Evolutionary conservation across 2,888 invertebrate genomes (phyloP).

Genomic region (Sesia bembeciformis): DNA sequence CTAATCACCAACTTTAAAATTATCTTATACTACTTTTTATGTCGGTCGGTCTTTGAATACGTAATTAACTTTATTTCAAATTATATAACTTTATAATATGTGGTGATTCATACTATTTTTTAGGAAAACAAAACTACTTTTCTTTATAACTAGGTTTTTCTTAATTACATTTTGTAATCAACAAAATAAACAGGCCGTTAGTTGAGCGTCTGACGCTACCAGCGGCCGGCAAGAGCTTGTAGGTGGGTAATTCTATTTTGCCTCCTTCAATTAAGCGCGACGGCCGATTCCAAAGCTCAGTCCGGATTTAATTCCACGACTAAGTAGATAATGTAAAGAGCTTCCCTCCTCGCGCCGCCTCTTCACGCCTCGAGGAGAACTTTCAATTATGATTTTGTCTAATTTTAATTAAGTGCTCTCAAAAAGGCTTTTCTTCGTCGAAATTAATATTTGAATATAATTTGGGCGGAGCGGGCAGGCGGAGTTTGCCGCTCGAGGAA

Average conservation of each 20-base stretch:
- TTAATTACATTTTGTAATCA: too few relatives aligned
- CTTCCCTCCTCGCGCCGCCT: constrained; percentile 43
- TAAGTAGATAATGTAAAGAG: constrained; percentile 70
- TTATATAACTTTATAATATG: too few relatives aligned
- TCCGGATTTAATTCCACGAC: constrained; percentile 63
- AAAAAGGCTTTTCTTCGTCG: constrained; percentile 70
- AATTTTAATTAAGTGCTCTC: constrained; percentile 75
- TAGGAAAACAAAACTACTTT: too few relatives aligned
- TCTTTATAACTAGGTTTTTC: too few relatives aligned
- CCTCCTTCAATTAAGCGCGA: constrained; percentile 54
- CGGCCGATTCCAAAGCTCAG: constrained; percentile 38
- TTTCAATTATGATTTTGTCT: constrained; percentile 75
- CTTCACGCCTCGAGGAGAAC: constrained; percentile 73
- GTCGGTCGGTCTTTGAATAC: constrained; percentile 17
- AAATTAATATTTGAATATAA: constrained; percentile 76
- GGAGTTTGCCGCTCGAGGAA: constrained; percentile 71
- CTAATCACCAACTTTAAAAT: constrained; percentile 67
- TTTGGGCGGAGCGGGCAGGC: constrained; percentile 70
- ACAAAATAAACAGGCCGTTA: not conserved
- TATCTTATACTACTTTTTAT: constrained; percentile 39
- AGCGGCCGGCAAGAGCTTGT: constrained; percentile 29
- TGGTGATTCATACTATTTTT: too few relatives aligned
- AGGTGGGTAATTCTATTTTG: constrained; percentile 29
- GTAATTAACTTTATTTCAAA: constrained; percentile 10
- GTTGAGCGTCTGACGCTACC: constrained; percentile 2